Percentiles rank a stretch among this genome's conserved stretches.
phyloP scores from a whole-genome alignment of 2,888 invertebrate species.

The Orthonevra nobilis region DNA sequence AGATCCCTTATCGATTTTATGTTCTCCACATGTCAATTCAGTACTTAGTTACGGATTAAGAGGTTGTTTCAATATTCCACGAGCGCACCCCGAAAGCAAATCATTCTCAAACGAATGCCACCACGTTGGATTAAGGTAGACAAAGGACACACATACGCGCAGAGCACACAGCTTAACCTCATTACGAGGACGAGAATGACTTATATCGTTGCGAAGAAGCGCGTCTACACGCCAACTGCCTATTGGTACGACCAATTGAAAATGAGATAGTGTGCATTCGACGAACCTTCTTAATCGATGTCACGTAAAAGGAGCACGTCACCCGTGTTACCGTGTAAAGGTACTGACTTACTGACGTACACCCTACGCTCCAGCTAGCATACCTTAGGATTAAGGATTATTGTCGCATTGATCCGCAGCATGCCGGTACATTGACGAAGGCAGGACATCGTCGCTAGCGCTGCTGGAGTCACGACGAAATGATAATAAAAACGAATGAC shows the following conservation, averaged over 20 bases:
- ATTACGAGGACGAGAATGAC: slow-evolving; percentile 54
- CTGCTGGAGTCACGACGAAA: slow-evolving; percentile 36
- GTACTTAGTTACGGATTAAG: slow-evolving; percentile 68
- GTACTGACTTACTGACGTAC: slow-evolving; percentile 42
- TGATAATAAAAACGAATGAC: slow-evolving; percentile 42
- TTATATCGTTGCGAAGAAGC: slow-evolving; percentile 40
- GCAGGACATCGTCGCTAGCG: no score
- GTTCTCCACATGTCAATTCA: slow-evolving; percentile 68
- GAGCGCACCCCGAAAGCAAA: slow-evolving; percentile 41
- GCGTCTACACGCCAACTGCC: slow-evolving; percentile 63
- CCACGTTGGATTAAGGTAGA: no score
- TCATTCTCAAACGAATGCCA: slow-evolving; percentile 31
- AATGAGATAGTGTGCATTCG: slow-evolving; percentile 64
- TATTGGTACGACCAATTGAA: slow-evolving; percentile 66
- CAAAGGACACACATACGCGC: background rate
- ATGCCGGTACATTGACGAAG: slow-evolving; percentile 4
- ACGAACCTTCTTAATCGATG: slow-evolving; percentile 65
- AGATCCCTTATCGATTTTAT: slow-evolving; percentile 66
- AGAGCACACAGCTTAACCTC: slow-evolving; percentile 42
- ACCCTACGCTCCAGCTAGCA: slow-evolving; percentile 31
- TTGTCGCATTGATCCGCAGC: slow-evolving; percentile 58
- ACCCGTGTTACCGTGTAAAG: slow-evolving; percentile 36
- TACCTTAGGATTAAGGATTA: slow-evolving; percentile 64
- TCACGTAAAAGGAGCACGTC: slow-evolving; percentile 62
- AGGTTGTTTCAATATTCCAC: slow-evolving; percentile 66